Evolutionary conservation across 2,797 vertebrate species (phyloP).

Genomic region (Aratinga solstitialis): DNA sequence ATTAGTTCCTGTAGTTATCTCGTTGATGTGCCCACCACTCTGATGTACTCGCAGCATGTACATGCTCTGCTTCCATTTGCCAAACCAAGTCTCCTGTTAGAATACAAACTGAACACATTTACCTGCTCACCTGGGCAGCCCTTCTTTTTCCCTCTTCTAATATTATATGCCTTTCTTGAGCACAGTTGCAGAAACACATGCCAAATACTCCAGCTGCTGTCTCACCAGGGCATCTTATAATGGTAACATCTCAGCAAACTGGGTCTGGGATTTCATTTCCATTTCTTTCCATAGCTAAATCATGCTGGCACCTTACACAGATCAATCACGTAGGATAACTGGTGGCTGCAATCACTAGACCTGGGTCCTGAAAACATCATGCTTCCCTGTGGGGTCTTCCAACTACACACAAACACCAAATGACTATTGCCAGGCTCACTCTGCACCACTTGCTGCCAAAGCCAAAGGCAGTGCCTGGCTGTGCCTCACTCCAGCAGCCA

Average conservation of each 20-base stretch:
- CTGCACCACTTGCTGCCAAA: neutral
- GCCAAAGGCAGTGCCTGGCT: neutral
- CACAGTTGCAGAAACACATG: neutral
- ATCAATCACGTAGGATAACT: neutral
- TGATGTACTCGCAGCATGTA: neutral
- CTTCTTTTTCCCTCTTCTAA: neutral
- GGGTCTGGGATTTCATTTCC: neutral
- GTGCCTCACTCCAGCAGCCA: rapidly evolving
- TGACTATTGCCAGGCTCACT: neutral
- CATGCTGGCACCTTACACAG: neutral
- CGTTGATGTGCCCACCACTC: rapidly evolving
- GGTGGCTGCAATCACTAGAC: neutral
- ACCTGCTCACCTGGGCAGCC: neutral
- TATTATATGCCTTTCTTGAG: neutral
- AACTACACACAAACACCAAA: neutral
- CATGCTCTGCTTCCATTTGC: neutral
- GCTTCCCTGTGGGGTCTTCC: neutral
- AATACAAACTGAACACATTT: neutral
- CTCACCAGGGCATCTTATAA: neutral
- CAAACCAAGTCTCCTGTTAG: neutral
- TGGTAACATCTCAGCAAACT: neutral
- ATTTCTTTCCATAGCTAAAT: neutral
- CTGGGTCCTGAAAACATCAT: neutral
- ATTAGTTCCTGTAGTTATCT: neutral
- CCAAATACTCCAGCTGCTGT: neutral